Evolutionary conservation across 2,888 invertebrate genomes (phyloP).

Genomic region (Torymus aiolomorphi): DNA sequence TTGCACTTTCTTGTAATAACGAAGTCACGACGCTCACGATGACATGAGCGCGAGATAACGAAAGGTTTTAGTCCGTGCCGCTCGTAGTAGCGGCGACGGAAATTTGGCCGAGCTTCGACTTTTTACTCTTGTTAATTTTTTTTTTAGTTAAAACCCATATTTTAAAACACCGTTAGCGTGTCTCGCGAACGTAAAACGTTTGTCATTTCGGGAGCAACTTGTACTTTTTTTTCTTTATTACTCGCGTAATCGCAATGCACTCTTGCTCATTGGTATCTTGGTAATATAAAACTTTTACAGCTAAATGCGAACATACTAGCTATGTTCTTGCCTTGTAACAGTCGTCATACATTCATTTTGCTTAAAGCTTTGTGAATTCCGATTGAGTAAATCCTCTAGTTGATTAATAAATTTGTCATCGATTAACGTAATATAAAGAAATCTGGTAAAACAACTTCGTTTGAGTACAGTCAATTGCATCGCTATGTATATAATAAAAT

Average conservation of each 20-base stretch:
- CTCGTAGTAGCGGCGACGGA: not conserved
- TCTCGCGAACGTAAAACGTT: conserved; percentile 28
- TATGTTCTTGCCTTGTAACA: no score
- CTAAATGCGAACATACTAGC: no score
- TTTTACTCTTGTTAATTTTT: conserved; percentile 14
- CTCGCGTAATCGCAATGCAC: conserved; percentile 36
- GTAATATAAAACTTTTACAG: not conserved
- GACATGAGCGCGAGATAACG: conserved; percentile 41
- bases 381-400: no score
- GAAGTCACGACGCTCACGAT: conserved; percentile 41
- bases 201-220: conserved; percentile 2
- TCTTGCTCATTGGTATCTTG: conserved; percentile 18
- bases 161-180: conserved; percentile 12
- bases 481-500: no score
- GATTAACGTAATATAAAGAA: no score
- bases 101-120: conserved; percentile 36
- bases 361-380: no score
- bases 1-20: conserved; percentile 51
- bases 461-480: no score
- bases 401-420: no score
- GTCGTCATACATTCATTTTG: not conserved
- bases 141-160: not conserved
- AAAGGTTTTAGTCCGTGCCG: conserved; percentile 14
- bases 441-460: no score
- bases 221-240: not conserved